Base-by-base conservation (phyloP, 2,113 vertebrate genomes). In the Anhinga rufa region DNA sequence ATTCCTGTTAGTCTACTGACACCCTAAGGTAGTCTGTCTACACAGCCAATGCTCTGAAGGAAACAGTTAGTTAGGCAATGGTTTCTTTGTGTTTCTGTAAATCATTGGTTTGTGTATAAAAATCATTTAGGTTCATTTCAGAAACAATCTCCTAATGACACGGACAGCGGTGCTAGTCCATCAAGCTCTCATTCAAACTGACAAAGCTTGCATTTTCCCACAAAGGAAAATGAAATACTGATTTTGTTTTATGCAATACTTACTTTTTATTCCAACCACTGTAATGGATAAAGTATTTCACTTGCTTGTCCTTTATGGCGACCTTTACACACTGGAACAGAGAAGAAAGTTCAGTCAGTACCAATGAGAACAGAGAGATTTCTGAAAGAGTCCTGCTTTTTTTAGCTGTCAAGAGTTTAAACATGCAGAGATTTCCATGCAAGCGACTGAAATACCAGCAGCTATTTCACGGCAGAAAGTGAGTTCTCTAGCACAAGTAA, bases 251-350 rank as follows among this genome's bases (percentile, higher is more conserved):
- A 55, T 18, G 70, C 65, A 91, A 90, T 88, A 99, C 99, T 99
- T 98, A 99, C 99, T 99, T 99, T 96, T 99, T 99, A 98, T 99
- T 99, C 99, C 99, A 99, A 61, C 99, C 99, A 94, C 99, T 99
- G 98, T 99, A 99, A 99, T 99, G 99, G 98, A 99, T 99, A 46
- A 99, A 99, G 98, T 99, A 99, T 96, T 99, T 99, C 97, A 99
- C 99, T 98, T 99, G 99, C 97, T 99, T 99, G 97, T 99, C 99
- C 98, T 99, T 99, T 98, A 99, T 99, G 97, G 98, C 99, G 98
- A 99, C 99, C 96, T 99, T 99, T 95, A 99, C 99, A 98, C 99
- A 99, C 99, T 99, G 98, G 24, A 98, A 98, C 17, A 88, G 86
- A 97, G 65, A 95, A 83, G 71, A 92, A 76, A 86, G 74, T 26